Evolutionary conservation across 2,113 vertebrate species (phyloP).

Genomic region (Scytalopus superciliaris): DNA sequence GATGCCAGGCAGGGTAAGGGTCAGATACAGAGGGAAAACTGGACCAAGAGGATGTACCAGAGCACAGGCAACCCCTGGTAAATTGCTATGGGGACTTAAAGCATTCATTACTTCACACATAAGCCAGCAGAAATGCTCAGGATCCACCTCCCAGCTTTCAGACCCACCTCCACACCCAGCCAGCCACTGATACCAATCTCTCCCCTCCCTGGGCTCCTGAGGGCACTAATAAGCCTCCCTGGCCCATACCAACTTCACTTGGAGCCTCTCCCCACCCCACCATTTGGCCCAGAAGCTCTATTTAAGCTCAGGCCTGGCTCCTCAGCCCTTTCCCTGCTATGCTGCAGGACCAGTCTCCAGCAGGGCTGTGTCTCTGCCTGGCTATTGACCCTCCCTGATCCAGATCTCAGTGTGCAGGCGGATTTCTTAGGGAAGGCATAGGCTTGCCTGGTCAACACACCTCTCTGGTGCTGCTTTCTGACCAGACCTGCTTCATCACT

Average conservation of each 20-base stretch:
- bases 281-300: not conserved
- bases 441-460: not conserved
- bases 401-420: not conserved
- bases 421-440: accelerated
- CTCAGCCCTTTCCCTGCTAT: not conserved
- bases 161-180: not conserved
- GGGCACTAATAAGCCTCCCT: not conserved
- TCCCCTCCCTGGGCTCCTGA: accelerated
- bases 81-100: not conserved
- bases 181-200: not conserved
- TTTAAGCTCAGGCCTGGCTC: not conserved
- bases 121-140: not conserved
- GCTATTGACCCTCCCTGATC: not conserved
- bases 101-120: no score
- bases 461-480: not conserved
- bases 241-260: not conserved
- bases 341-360: not conserved
- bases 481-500: not conserved
- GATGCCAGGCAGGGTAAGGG: not conserved
- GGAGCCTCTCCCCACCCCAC: not conserved
- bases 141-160: not conserved
- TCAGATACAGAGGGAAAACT: not conserved
- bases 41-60: not conserved
- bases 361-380: not conserved
- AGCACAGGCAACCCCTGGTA: not conserved